Evolutionary conservation across 2,888 invertebrate genomes (phyloP).

Genomic region (Charanyca ferruginea): DNA sequence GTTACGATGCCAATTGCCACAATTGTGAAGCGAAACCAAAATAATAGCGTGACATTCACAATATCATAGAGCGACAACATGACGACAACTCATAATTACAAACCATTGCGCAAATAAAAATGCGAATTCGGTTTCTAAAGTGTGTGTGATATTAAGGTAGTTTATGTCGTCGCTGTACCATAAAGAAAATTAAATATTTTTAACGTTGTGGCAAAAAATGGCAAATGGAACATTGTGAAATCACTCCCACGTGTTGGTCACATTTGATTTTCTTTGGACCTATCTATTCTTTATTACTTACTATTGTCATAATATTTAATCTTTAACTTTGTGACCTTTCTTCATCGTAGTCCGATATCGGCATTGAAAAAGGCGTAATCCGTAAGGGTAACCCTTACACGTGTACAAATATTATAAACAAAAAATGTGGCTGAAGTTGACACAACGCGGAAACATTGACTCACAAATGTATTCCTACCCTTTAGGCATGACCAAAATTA

Average conservation of each 20-base stretch:
- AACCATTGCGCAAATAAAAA: conserved; percentile 44
- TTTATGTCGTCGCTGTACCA: conserved; percentile 14
- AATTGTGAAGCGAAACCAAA: conserved; percentile 66
- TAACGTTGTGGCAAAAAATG: neutral
- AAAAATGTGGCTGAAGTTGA: neutral
- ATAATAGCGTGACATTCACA: conserved; percentile 57
- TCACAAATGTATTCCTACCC: neutral
- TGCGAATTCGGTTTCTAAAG: conserved; percentile 27
- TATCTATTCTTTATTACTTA: too few relatives aligned
- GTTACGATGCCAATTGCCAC: conserved; percentile 65
- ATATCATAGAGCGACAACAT: conserved; percentile 45
- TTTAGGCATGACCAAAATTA: neutral
- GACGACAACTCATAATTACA: conserved; percentile 46
- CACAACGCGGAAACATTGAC: neutral
- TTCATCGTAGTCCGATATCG: too few relatives aligned
- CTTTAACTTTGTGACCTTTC: too few relatives aligned
- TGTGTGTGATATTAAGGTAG: conserved; percentile 10
- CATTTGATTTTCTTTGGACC: neutral
- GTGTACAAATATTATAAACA: too few relatives aligned
- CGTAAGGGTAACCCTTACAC: neutral
- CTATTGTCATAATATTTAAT: too few relatives aligned
- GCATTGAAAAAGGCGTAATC: neutral
- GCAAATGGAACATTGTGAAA: neutral
- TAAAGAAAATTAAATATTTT: conserved; percentile 11
- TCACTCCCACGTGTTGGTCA: neutral